A percentile compares a stretch with the other conserved stretches of the same genome.
phyloP scores from a whole-genome alignment of 2,888 invertebrate genomes.

The Xanthorhoe designata region DNA sequence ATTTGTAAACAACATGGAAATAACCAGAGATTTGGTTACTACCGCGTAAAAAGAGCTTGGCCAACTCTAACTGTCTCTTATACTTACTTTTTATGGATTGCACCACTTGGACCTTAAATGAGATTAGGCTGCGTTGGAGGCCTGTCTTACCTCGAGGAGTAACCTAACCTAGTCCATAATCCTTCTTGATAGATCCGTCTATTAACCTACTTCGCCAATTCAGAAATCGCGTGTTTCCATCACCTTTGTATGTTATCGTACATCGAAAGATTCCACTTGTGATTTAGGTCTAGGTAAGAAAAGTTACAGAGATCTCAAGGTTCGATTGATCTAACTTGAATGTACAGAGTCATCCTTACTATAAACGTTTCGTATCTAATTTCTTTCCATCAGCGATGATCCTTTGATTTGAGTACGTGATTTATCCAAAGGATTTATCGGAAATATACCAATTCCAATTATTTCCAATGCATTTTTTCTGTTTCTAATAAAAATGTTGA shows the following conservation, averaged over 20 bases:
- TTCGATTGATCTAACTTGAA: too few relatives aligned
- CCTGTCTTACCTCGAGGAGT: constrained; percentile 3
- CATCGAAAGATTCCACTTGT: constrained; percentile 33
- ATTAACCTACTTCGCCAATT: constrained; percentile 44
- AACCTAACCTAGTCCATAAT: constrained; percentile 29
- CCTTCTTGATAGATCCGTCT: constrained; percentile 33
- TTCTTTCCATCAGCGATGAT: too few relatives aligned
- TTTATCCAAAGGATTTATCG: too few relatives aligned
- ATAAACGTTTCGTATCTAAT: too few relatives aligned
- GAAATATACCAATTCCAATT: too few relatives aligned
- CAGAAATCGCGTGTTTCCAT: constrained; percentile 38
- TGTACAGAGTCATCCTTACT: too few relatives aligned
- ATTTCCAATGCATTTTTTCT: too few relatives aligned
- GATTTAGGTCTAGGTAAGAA: constrained; percentile 43
- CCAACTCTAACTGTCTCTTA: neutral
- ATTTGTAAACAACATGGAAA: neutral
- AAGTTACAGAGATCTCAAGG: neutral
- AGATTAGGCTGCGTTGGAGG: constrained; percentile 10
- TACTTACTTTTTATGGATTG: neutral
- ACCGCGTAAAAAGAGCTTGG: neutral
- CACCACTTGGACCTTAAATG: neutral
- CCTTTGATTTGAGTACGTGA: too few relatives aligned
- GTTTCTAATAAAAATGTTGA: neutral
- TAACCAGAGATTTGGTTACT: neutral
- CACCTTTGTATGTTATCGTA: constrained; percentile 37